Evolutionary conservation across 64 coral and sea anemone genomes (phyloP).

Genomic region (Pocillopora damicornis): DNA sequence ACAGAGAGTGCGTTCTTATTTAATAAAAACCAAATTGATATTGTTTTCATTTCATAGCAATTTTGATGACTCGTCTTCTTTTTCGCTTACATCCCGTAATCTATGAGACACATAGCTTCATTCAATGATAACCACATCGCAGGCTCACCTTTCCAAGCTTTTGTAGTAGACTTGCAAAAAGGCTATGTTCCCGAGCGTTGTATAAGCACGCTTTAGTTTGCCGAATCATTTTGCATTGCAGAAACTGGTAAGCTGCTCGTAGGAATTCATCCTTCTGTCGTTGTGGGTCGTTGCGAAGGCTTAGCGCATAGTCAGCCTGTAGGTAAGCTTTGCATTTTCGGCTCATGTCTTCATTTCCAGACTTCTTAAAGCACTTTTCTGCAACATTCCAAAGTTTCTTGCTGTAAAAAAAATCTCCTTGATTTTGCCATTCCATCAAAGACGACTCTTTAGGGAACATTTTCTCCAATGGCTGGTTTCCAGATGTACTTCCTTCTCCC

Average conservation of each 20-base stretch:
- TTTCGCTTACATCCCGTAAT: too few species aligned
- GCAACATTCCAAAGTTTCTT: slow-evolving; percentile 17
- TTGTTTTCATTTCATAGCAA: too few species aligned
- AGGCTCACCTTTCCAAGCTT: neutral
- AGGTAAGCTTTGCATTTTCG: slow-evolving; percentile 18
- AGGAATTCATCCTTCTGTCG: slow-evolving; percentile 23
- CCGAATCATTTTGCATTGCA: slow-evolving; percentile 39
- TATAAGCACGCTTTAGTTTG: slow-evolving; percentile 7
- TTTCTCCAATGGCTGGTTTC: slow-evolving; percentile 4
- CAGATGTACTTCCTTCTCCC: neutral
- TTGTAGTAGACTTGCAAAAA: neutral
- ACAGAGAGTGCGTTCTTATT: too few species aligned
- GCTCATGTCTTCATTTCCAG: slow-evolving; percentile 16
- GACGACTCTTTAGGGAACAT: slow-evolving; percentile 38
- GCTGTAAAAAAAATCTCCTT: slow-evolving; percentile 18
- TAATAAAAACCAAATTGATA: too few species aligned
- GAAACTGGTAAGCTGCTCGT: slow-evolving; percentile 31
- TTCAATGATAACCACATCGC: neutral
- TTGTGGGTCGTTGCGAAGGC: neutral
- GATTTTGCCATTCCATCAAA: neutral
- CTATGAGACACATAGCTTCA: neutral
- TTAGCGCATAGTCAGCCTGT: slow-evolving; percentile 5
- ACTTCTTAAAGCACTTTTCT: slow-evolving; percentile 11
- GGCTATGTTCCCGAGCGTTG: slow-evolving; percentile 11
- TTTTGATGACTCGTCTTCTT: too few species aligned